Conservation (phyloP, 2,113 vertebrate genomes). For the Puma concolor region DNA sequence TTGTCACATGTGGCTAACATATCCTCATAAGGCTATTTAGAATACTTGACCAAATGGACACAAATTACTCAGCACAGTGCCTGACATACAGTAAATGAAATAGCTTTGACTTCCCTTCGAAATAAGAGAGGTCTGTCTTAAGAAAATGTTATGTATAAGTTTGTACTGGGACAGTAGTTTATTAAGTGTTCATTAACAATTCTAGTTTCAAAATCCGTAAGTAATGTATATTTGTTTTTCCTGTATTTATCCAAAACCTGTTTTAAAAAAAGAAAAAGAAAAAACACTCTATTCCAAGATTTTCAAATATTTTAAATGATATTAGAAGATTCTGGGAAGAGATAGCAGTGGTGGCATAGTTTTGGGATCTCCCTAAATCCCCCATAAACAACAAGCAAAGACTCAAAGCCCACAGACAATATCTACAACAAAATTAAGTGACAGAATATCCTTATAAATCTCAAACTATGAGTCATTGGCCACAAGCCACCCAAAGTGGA, state of each 20-base stretch:
- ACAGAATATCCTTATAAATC: not conserved
- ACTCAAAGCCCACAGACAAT: not conserved
- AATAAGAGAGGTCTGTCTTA: not conserved
- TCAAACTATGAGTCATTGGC: not conserved
- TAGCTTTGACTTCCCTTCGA: not conserved
- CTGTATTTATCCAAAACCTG: not conserved
- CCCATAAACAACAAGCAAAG: not conserved
- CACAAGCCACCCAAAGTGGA: not conserved
- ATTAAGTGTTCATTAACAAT: not conserved
- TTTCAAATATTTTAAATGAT: not conserved
- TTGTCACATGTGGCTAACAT: not conserved
- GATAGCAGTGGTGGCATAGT: accelerated
- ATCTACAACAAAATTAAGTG: not conserved
- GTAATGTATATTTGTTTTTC: not conserved
- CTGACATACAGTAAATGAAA: not conserved
- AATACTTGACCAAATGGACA: not conserved
- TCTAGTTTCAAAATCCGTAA: not conserved
- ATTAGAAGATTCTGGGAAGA: not conserved
- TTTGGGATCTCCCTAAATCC: not conserved
- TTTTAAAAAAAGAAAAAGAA: not conserved
- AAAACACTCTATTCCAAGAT: not conserved
- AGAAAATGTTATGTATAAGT: not conserved
- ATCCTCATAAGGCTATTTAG: not conserved
- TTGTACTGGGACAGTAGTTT: not conserved
- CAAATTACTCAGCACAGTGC: not conserved